Evolutionary conservation across 2,888 invertebrate genomes (phyloP), one percentile per base, ranked within the genome.

Genomic region (Trichogramma evanescens): DNA sequence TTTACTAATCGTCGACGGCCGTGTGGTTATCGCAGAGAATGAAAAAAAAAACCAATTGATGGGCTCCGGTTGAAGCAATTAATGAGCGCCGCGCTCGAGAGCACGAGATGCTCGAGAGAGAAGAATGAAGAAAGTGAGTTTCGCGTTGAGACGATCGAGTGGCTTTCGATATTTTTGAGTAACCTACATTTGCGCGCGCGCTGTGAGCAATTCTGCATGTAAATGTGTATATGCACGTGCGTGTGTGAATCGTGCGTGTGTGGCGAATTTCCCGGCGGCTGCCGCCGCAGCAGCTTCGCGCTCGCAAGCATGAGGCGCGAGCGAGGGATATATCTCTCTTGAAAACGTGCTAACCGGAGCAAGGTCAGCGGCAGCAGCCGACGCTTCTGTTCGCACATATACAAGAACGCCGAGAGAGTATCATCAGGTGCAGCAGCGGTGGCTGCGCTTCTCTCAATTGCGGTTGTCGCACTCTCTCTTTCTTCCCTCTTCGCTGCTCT

Each of bases 331-430:
- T 45, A 53, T 62, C 50, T 50, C 56, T 50, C 56, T 58, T 56
- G 58, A 56, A 52, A 61, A 63, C 59, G 62, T 53, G 54, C 49
- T 63, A 65, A 65, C 63, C 64, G 58, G 67, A 61, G 60, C 67
- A 67, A 67, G 66, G 63, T 63, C 63, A 59, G 39, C 46, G 10
- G 42, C 26, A 26, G 56, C 42, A 9, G 55, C 26, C 26, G 26
- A 26, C 10, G 55, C 41, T 13, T 38, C 10, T 10, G 26, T 26
- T 26, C 26, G 2, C 26, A 26, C 26, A 26, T 26, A 26, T 2
- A 26, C 26, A 26, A 26, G 26, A 26, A 26, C 26, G 26, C 26
- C 26, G 26, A 1, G 26, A 26, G 26, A 26, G 26, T 26, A 26
- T 26, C 26, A 26, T 26, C 26, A 26, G 26, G 26, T 26, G 3